phyloP scores from a whole-genome alignment of 2,113 vertebrate species.

The Trogon surrucura region DNA sequence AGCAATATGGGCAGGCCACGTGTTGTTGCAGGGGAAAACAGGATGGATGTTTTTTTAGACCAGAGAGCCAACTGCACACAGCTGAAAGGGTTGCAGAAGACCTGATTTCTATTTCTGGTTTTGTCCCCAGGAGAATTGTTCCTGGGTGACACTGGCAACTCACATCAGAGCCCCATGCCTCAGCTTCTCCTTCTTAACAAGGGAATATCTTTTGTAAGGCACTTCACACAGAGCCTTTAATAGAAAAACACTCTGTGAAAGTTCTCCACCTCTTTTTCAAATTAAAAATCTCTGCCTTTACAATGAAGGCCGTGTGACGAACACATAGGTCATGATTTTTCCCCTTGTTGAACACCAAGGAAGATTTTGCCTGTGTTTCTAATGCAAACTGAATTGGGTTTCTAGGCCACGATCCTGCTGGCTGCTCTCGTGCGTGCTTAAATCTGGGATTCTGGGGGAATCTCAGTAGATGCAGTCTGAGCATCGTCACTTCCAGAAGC shows the following conservation, averaged over 20 bases:
- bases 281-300: background rate
- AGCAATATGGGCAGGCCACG: background rate
- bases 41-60: background rate
- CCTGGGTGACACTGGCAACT: background rate
- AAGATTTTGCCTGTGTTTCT: background rate
- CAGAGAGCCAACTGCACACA: background rate
- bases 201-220: background rate
- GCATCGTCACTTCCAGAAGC: background rate
- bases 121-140: background rate
- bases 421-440: background rate
- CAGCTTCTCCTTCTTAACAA: background rate
- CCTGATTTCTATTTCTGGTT: constrained; percentile 31
- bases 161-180: background rate
- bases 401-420: background rate
- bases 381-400: background rate
- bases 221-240: background rate
- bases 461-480: background rate
- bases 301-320: background rate
- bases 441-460: background rate
- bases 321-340: accelerated
- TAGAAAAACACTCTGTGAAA: background rate
- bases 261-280: background rate
- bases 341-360: background rate
- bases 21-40: background rate
- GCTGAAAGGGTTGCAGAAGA: background rate